Base-by-base conservation (phyloP, 1,140 invertebrate genomes). In the Aporrectodea caliginosa region DNA sequence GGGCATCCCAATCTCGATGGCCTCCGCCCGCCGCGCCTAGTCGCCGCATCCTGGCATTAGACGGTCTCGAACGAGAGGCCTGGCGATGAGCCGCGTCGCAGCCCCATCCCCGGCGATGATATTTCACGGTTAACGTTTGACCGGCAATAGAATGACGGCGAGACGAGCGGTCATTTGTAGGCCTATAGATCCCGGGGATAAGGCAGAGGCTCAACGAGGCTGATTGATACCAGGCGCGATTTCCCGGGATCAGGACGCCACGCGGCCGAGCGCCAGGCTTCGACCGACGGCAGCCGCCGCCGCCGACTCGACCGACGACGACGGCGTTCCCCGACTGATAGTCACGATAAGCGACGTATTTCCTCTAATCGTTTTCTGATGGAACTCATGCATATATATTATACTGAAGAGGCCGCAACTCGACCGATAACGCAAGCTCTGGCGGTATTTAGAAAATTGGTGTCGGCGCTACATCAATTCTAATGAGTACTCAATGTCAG, bases 351-450 rank as follows among this genome's bases (percentile, higher is more conserved):
- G 43, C 6, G 43, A 58, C 43, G 22, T 58, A 58, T 58, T 58
- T 58, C 43, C 43, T n/a, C 6, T 58, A 58, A 58, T 58, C 43
- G 43, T 58, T 58, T 58, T 58, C 43, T 58, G 43, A 58, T 58
- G 43, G 43, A 58, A 58, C 43, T 58, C 43, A 58, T 58, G 43
- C 43, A 58, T 58, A 58, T 58, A 58, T 58, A n/a, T n/a, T n/a
- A n/a, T 58, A 58, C 43, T 58, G 43, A 12, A 58, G 22, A 6
- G 43, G 43, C 43, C n/a, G n/a, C n/a, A n/a, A n/a, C n/a, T n/a
- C n/a, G n/a, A n/a, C n/a, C n/a, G n/a, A 22, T 58, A 58, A 58
- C 43, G 6, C 6, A 58, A 12, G 43, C 22, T 6, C 22, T 6
- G 6, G 22, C 43, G 43, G 22, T 22, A 12, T 58, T 58, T 22